Percentiles rank a stretch among this genome's conserved stretches.
Conservation (phyloP, 2,888 invertebrate species). For the Lepidochitona cinerea region DNA sequence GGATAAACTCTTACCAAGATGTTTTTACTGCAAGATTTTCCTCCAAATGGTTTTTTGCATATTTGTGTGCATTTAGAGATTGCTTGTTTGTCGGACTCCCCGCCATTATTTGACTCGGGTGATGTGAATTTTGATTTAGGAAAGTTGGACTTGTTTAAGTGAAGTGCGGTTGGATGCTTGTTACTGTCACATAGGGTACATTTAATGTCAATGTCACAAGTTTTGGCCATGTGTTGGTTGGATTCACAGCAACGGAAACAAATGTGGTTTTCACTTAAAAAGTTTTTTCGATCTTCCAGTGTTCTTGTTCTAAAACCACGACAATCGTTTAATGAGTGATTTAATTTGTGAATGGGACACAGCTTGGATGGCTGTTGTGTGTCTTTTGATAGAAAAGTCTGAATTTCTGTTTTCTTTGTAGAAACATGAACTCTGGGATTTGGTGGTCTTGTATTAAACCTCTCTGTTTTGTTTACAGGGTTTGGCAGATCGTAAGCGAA, state of each 20-base stretch:
- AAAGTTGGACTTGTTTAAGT: too few species aligned
- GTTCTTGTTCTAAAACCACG: constrained; percentile 15
- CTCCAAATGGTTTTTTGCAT: neutral
- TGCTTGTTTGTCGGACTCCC: neutral
- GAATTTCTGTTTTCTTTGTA: too few species aligned
- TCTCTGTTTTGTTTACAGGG: too few species aligned
- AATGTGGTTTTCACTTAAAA: constrained; percentile 17
- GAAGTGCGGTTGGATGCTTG: constrained; percentile 21
- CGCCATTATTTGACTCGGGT: constrained; percentile 2
- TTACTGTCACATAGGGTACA: constrained; percentile 25
- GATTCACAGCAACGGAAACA: constrained; percentile 27
- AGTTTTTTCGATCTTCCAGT: constrained; percentile 14
- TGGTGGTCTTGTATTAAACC: too few species aligned
- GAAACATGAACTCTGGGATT: too few species aligned
- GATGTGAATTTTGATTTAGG: too few species aligned
- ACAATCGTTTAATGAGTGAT: constrained; percentile 21
- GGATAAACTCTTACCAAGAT: constrained; percentile 6
- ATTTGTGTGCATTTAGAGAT: constrained; percentile 4
- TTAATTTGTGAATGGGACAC: constrained; percentile 16
- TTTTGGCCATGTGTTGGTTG: constrained; percentile 12
- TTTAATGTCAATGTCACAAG: constrained; percentile 15
- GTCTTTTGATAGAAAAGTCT: too few species aligned
- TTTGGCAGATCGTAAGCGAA: constrained; percentile 9
- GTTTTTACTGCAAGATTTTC: constrained; percentile 14
- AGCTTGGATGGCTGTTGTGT: too few species aligned